Base-by-base conservation (phyloP, 2,113 vertebrate genomes). In the Tricholaema leucomelas region DNA sequence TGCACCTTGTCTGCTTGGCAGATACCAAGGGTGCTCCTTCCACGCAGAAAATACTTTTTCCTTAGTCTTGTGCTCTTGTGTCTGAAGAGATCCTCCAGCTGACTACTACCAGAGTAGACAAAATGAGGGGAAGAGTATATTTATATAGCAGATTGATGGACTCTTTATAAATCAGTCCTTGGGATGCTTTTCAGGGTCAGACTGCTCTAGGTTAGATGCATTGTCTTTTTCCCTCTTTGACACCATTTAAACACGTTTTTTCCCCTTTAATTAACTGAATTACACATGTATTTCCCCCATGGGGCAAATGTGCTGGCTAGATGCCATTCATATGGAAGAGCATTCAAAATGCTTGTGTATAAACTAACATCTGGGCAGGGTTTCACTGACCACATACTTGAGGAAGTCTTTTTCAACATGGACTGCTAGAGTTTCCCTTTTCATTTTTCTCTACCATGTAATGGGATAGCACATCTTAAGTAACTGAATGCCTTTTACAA, bases 361-460 rank as follows among this genome's bases (percentile, higher is more conserved):
- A 76, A 90, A 63, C 65, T 85, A 85, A 85, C 40, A 86, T 73
- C 50, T 91, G 71, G 33, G 30, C 36, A 85, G 46, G 40, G 81
- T 94, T 88, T 82, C 74, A 52, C 31, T 77, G 81, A 91, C 56
- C 59, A 8, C 18, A 28, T 35, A 35, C 23, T 70, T 48, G 28
- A 95, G 55, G 36, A 94, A 42, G 50, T 30, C 50, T 72, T 93
- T 91, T 79, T 74, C 85, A 89, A 85, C 52, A 80, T 55, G 46
- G 33, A 64, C 42, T 1, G 2, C n/a, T 72, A 56, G 4, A 82
- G 40, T 64, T 82, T 88, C 73, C 31, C 28, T 72, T 88, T 74
- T 81, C 38, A 20, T 85, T 78, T 89, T 91, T 72, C 58, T 83
- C 42, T 42, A 27, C 12, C 31, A 6, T 42, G 60, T 66, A 88